These are phyloP conservation scores for Saccostrea glomerata DNA, from an alignment of 1,140 invertebrate genomes.

Conservation along the genomic window DNA sequence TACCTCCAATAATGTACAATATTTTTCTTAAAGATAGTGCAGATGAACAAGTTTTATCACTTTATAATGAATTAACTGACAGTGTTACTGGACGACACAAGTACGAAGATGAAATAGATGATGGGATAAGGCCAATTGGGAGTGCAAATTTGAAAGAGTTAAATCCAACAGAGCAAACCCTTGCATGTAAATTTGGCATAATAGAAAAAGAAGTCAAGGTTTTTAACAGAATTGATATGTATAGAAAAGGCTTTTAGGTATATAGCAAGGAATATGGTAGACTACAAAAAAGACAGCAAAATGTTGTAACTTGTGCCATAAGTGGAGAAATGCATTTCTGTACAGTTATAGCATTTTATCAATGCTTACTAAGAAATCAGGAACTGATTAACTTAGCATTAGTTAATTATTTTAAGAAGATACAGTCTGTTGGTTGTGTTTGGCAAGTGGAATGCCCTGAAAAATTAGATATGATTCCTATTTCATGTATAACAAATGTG, in stretches of 20 bases:
- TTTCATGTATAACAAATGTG: slow-evolving; percentile 34
- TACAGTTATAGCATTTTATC: slow-evolving; percentile 42
- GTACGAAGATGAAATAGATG: no score
- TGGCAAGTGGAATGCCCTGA: slow-evolving; percentile 44
- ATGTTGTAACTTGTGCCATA: slow-evolving; percentile 45
- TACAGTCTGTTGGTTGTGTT: slow-evolving; percentile 42
- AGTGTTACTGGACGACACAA: no score
- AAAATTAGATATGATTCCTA: slow-evolving; percentile 41
- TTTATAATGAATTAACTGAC: no score
- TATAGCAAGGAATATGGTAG: slow-evolving; percentile 46
- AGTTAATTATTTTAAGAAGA: slow-evolving; percentile 44
- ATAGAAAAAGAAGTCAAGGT: slow-evolving; percentile 47
- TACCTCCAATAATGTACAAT: slow-evolving; percentile 42
- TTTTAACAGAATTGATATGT: slow-evolving; percentile 51
- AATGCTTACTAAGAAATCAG: slow-evolving; percentile 16
- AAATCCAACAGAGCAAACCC: no score
- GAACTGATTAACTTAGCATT: slow-evolving; percentile 43
- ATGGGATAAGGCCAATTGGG: no score
- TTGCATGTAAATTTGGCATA: no score
- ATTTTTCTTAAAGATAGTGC: slow-evolving; percentile 22
- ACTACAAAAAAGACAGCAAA: slow-evolving; percentile 53
- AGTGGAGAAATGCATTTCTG: slow-evolving; percentile 27
- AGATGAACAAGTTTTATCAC: no score
- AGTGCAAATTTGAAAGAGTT: no score
- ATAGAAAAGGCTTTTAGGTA: slow-evolving; percentile 53